Percentiles rank a stretch among this genome's conserved stretches.
Conservation (phyloP, 2,888 invertebrate species). For the Spisula subtruncata region DNA sequence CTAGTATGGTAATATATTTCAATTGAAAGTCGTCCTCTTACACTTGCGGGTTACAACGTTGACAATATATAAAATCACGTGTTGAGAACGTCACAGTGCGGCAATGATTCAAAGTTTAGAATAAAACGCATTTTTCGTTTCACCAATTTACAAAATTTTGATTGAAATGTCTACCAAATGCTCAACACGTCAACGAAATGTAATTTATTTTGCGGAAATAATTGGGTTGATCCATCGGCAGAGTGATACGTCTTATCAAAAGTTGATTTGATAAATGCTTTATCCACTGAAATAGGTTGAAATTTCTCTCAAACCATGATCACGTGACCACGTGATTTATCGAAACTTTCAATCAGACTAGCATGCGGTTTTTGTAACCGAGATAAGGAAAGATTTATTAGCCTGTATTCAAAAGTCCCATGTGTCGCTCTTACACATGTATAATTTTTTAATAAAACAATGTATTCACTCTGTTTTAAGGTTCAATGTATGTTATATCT, state of each 20-base stretch:
- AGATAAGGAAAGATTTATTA: not conserved
- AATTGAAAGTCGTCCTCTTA: too few relatives aligned
- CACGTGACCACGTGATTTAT: not conserved
- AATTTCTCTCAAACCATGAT: not conserved
- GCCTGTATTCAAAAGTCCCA: too few relatives aligned
- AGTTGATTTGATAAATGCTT: not conserved
- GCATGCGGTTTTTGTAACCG: not conserved
- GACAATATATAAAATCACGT: too few relatives aligned
- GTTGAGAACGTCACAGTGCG: too few relatives aligned
- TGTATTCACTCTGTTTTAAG: too few relatives aligned
- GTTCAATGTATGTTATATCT: too few relatives aligned
- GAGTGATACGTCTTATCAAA: not conserved
- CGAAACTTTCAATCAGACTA: not conserved
- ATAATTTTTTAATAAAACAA: too few relatives aligned
- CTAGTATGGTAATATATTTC: too few relatives aligned
- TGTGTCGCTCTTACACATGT: too few relatives aligned
- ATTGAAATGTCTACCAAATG: not conserved
- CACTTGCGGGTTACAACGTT: too few relatives aligned
- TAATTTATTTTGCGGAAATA: not conserved
- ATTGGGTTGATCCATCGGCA: not conserved
- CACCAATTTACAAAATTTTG: not conserved
- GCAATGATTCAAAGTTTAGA: not conserved
- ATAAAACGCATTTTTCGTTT: constrained; percentile 4
- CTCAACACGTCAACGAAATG: too few relatives aligned
- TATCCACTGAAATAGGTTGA: not conserved